A percentile compares a stretch with the other conserved stretches of the same genome.
These are phyloP conservation scores for Rambutsinella grinnellia DNA, from an alignment of 2,888 invertebrate species.

Conservation along the genomic window DNA sequence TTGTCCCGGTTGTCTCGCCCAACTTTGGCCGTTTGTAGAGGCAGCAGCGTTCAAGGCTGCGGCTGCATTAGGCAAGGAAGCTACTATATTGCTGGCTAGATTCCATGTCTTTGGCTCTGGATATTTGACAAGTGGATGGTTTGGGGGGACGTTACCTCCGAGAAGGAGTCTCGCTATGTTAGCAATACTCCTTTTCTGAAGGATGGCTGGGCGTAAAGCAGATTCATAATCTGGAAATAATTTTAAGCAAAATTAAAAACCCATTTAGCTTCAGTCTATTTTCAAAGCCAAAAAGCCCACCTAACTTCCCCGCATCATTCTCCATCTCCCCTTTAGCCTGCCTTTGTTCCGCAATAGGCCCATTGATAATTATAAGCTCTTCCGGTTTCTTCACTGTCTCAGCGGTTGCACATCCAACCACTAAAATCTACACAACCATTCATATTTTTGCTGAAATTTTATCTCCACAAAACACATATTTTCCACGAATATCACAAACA, in stretches of 20 bases:
- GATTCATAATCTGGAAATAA: constrained; percentile 40
- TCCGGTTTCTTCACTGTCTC: constrained; percentile 30
- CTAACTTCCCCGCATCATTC: not conserved
- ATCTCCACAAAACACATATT: not conserved
- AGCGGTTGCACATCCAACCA: constrained; percentile 53
- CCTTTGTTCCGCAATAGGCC: not conserved
- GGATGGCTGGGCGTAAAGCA: constrained; percentile 42
- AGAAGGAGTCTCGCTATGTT: constrained; percentile 65
- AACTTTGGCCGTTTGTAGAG: not conserved
- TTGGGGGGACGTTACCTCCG: constrained; percentile 66
- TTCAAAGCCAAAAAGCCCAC: not conserved
- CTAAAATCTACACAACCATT: constrained; percentile 42
- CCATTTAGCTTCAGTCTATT: not conserved
- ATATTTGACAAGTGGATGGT: constrained; percentile 65
- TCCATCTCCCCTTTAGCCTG: not conserved
- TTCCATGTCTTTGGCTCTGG: constrained; percentile 61
- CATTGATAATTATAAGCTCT: not conserved
- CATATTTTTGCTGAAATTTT: not conserved
- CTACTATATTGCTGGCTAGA: constrained; percentile 60
- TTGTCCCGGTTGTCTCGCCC: constrained; percentile 26
- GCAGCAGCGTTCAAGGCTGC: constrained; percentile 10
- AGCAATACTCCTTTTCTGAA: constrained; percentile 60
- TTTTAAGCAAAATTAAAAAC: not conserved
- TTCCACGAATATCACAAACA: too few species aligned
- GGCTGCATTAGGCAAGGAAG: constrained; percentile 57